These are phyloP conservation scores for Carollia perspicillata DNA, from an alignment of 2,113 vertebrate species.

Conservation along the genomic window DNA sequence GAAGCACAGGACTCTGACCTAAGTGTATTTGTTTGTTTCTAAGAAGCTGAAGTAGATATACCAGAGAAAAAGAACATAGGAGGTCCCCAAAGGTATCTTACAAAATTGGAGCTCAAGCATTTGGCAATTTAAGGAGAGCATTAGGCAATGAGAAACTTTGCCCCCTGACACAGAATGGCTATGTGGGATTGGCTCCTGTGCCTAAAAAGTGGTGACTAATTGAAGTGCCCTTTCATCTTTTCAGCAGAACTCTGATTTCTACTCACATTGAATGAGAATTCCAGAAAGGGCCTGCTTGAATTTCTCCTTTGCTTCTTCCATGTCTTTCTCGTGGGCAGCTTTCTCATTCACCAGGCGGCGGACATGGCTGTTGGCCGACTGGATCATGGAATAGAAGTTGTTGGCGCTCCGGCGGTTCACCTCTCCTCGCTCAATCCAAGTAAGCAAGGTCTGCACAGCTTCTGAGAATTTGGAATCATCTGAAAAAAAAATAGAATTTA, in stretches of 20 bases:
- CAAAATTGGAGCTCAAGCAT: neutral
- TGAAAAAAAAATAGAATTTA: conserved; percentile 67
- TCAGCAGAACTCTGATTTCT: conserved; percentile 4
- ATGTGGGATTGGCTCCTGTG: neutral
- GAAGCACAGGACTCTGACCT: neutral
- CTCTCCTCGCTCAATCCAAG: conserved; percentile 95
- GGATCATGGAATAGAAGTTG: conserved; percentile 99
- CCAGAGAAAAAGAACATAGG: neutral
- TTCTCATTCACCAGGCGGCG: conserved; percentile 93
- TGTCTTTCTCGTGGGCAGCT: conserved; percentile 92
- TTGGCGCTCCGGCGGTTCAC: conserved; percentile 96
- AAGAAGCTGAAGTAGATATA: neutral
- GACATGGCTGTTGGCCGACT: conserved; percentile 95
- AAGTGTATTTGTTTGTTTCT: conserved; percentile 11
- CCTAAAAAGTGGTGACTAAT: neutral
- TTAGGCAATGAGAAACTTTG: neutral
- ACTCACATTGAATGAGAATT: conserved; percentile 94
- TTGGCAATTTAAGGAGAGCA: neutral
- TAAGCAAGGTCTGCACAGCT: conserved; percentile 92
- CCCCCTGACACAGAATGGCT: neutral
- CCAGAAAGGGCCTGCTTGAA: conserved; percentile 94
- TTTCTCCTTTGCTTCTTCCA: conserved; percentile 97
- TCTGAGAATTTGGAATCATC: conserved; percentile 93
- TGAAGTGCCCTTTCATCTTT: neutral
- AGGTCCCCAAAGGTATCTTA: neutral